Evolutionary conservation across 2,888 invertebrate species (phyloP).

Genomic region (Tholera decimalis): DNA sequence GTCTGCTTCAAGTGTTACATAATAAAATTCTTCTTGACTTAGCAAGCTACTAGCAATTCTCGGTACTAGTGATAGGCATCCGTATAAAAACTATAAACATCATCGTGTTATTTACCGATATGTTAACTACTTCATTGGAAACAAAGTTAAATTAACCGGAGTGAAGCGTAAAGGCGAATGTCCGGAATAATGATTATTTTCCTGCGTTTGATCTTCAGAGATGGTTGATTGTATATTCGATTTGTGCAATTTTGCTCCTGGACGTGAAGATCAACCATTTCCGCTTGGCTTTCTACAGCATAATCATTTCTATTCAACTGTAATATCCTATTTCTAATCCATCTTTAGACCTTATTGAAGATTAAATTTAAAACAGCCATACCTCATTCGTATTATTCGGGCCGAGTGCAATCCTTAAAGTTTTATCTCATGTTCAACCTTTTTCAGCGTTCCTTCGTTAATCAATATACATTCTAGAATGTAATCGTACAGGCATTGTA

Average conservation of each 20-base stretch:
- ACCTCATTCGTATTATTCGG: neutral
- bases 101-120: conserved; percentile 48
- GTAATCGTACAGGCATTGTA: conserved; percentile 25
- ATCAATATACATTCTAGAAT: conserved; percentile 43
- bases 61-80: conserved; percentile 18
- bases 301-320: conserved; percentile 12
- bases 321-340: conserved; percentile 15
- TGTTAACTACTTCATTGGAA: conserved; percentile 52
- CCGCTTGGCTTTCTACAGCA: conserved; percentile 10
- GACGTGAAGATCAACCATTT: conserved; percentile 32
- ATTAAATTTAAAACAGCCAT: neutral
- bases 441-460: conserved; percentile 5
- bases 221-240: conserved; percentile 34
- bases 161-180: conserved; percentile 33
- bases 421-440: neutral
- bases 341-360: neutral
- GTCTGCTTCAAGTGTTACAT: conserved; percentile 21
- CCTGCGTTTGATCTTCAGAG: conserved; percentile 47
- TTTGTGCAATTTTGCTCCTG: conserved; percentile 38
- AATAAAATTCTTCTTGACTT: conserved; percentile 23
- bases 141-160: conserved; percentile 38
- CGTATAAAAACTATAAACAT: conserved; percentile 55
- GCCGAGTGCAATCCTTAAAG: neutral
- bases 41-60: conserved; percentile 28
- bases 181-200: conserved; percentile 49